Evolutionary conservation across 2,113 vertebrate species (phyloP).

Genomic region (Austrofundulus limnaeus): DNA sequence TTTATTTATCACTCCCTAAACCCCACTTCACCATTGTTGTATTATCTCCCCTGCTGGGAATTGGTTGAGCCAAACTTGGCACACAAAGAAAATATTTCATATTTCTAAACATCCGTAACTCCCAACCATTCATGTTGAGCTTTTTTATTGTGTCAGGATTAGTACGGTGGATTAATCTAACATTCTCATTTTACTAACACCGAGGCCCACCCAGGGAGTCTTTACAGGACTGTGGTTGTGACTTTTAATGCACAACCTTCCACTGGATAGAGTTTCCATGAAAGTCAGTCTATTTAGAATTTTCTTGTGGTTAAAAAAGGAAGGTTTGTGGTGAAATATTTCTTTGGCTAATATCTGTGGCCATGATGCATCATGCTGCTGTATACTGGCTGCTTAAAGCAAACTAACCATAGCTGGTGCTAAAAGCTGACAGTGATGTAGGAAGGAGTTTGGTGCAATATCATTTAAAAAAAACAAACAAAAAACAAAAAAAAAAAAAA

Average conservation of each 20-base stretch:
- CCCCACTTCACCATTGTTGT: constrained; percentile 29
- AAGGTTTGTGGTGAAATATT: not conserved
- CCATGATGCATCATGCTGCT: not conserved
- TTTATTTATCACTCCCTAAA: constrained; percentile 1
- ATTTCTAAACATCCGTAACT: constrained; percentile 61
- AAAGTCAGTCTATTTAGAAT: too few species aligned
- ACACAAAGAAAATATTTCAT: constrained; percentile 44
- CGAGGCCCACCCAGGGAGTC: constrained; percentile 30
- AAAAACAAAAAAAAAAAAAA: not conserved
- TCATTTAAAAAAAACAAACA: not conserved
- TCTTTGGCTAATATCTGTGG: not conserved
- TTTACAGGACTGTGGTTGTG: not conserved
- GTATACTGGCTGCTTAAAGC: too few species aligned
- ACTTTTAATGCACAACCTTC: not conserved
- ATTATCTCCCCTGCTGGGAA: constrained; percentile 26
- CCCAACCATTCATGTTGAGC: constrained; percentile 50
- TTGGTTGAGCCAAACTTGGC: constrained; percentile 40
- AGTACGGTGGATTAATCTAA: constrained; percentile 54
- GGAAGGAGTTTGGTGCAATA: not conserved
- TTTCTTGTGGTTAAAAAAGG: not conserved
- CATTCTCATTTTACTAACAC: constrained; percentile 34
- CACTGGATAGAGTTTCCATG: too few species aligned
- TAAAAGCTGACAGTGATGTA: not conserved
- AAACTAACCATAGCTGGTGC: not conserved
- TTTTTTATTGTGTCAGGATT: constrained; percentile 62